These are phyloP conservation scores for Chauna torquata DNA, from an alignment of 2,113 vertebrate species.

Conservation along the genomic window DNA sequence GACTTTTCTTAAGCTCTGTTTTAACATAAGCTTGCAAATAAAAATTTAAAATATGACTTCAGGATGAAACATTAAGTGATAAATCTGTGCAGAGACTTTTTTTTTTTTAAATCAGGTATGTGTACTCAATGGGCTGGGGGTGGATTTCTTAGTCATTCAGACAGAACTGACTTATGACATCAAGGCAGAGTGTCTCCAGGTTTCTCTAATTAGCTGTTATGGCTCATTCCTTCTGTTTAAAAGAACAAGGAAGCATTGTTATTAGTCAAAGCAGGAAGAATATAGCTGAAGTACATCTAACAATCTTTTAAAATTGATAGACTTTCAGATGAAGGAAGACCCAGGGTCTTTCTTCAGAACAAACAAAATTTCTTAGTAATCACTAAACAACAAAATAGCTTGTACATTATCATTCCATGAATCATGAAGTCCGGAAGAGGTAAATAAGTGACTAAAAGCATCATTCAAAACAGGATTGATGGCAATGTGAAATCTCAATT, in stretches of 20 bases:
- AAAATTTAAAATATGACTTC: neutral
- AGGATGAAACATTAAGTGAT: neutral
- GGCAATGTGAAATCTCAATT: neutral
- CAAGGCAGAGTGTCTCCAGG: neutral
- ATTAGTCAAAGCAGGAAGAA: neutral
- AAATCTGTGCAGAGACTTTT: neutral
- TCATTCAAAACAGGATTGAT: neutral
- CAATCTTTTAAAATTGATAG: neutral
- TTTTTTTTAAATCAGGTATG: accelerated
- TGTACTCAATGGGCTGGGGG: neutral
- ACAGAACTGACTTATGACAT: neutral
- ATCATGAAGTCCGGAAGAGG: neutral
- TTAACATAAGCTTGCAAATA: neutral
- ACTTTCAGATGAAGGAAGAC: neutral
- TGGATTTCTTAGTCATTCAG: neutral
- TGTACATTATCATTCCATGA: neutral
- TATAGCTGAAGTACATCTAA: neutral
- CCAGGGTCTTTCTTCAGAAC: neutral
- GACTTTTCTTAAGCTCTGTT: neutral
- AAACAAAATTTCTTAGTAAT: neutral
- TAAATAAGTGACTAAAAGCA: neutral
- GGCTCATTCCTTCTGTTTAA: neutral
- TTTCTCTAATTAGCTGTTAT: neutral
- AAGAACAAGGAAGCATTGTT: neutral
- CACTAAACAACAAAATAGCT: neutral